Evolutionary conservation across 1,140 invertebrate genomes (phyloP).

Genomic region (Eubasilissa regina): DNA sequence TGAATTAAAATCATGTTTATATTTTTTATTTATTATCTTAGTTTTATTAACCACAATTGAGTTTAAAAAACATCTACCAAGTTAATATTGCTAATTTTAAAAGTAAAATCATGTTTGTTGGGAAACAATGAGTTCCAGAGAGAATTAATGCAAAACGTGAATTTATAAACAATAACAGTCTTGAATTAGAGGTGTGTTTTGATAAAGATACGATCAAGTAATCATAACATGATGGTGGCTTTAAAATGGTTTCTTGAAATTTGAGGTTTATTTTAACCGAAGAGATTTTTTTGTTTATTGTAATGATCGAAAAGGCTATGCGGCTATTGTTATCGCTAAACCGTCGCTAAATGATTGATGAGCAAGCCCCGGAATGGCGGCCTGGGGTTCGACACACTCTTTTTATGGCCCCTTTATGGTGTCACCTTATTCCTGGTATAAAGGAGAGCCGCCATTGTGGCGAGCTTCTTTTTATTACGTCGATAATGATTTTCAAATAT

Average conservation of each 20-base stretch:
- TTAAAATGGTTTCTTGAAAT: no score
- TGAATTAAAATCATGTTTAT: no score
- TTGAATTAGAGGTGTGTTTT: no score
- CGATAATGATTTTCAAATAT: conserved; percentile 59
- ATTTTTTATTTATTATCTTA: no score
- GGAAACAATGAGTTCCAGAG: no score
- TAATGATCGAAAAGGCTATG: background rate
- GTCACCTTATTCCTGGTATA: conserved; percentile 7
- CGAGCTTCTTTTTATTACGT: conserved; percentile 50
- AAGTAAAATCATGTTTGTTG: no score
- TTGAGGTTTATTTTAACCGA: background rate
- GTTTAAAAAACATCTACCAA: no score
- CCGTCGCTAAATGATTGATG: conserved; percentile 36
- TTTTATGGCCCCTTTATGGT: conserved; percentile 29
- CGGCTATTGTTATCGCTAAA: conserved; percentile 3
- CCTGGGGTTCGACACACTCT: conserved; percentile 18
- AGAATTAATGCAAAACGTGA: no score
- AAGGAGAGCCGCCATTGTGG: conserved; percentile 40
- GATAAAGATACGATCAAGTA: background rate
- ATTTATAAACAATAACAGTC: no score
- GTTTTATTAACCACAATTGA: no score
- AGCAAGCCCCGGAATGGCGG: conserved; percentile 10
- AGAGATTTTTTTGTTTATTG: conserved; percentile 27
- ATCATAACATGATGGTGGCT: no score
- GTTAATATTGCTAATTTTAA: no score